Conservation (phyloP, 2,797 vertebrate genomes). For the Miichthys miiuy region DNA sequence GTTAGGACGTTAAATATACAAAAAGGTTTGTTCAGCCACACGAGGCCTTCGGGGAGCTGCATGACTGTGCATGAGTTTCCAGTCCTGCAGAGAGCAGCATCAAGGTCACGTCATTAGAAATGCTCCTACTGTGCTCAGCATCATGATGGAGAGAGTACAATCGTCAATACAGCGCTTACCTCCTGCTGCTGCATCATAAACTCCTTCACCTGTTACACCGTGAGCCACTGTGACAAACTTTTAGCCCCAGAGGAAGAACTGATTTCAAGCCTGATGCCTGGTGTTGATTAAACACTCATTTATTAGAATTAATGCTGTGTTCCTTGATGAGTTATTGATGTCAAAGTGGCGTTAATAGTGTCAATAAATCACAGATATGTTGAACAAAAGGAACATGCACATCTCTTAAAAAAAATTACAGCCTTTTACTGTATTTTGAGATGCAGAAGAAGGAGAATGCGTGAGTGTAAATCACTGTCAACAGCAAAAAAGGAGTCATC, state of each 20-base stretch:
- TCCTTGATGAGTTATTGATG: constrained; percentile 65
- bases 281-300: constrained; percentile 4
- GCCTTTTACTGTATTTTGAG: constrained; percentile 6
- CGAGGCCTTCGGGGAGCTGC: neutral
- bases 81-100: neutral
- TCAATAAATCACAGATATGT: constrained; percentile 47
- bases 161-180: neutral
- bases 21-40: neutral
- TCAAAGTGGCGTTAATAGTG: constrained; percentile 47
- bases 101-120: neutral
- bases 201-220: neutral
- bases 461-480: constrained; percentile 43
- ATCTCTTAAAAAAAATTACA: neutral
- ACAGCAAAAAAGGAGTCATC: constrained; percentile 48
- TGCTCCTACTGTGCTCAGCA: neutral
- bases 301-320: constrained; percentile 56
- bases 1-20: neutral
- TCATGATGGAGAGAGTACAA: neutral
- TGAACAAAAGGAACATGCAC: constrained; percentile 26
- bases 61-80: no score
- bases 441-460: neutral
- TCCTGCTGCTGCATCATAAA: neutral
- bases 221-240: neutral
- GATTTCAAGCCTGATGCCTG: no score
- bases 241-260: neutral